Conservation (phyloP, 2,797 vertebrate genomes). For the Arrhamphus sclerolepis region DNA sequence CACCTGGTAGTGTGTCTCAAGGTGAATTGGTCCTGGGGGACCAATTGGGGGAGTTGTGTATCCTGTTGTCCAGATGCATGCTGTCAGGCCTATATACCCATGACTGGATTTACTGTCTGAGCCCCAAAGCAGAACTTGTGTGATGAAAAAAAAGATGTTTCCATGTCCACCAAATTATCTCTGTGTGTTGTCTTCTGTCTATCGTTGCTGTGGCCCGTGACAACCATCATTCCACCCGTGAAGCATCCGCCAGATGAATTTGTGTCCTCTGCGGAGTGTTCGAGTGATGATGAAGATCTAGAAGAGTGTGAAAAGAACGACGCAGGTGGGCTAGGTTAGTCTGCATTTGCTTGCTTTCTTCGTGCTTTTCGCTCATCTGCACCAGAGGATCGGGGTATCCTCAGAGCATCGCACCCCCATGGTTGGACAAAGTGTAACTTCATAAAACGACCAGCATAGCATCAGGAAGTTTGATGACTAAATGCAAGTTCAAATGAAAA, state of each 20-base stretch:
- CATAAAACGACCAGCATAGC: constrained; percentile 8
- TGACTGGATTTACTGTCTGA: too few relatives aligned
- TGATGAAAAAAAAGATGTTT: not conserved
- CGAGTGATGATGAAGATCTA: constrained; percentile 97
- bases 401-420: constrained; percentile 93
- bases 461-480: not conserved
- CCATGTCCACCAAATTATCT: constrained; percentile 22
- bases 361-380: constrained; percentile 83
- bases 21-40: too few relatives aligned
- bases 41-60: too few relatives aligned
- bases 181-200: constrained; percentile 57
- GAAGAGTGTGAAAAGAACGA: constrained; percentile 94
- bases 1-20: too few relatives aligned
- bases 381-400: constrained; percentile 77
- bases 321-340: constrained; percentile 99
- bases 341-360: constrained; percentile 89
- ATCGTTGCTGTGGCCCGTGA: constrained; percentile 6
- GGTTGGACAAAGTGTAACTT: constrained; percentile 83
- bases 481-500: constrained; percentile 19
- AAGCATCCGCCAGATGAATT: constrained; percentile 87
- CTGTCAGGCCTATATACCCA: too few relatives aligned
- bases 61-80: too few relatives aligned
- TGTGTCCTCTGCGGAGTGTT: constrained; percentile 96
- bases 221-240: constrained; percentile 29
- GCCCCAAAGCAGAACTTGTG: too few relatives aligned